Conservation (phyloP, 2,888 invertebrate genomes). For the Hyles lineata region DNA sequence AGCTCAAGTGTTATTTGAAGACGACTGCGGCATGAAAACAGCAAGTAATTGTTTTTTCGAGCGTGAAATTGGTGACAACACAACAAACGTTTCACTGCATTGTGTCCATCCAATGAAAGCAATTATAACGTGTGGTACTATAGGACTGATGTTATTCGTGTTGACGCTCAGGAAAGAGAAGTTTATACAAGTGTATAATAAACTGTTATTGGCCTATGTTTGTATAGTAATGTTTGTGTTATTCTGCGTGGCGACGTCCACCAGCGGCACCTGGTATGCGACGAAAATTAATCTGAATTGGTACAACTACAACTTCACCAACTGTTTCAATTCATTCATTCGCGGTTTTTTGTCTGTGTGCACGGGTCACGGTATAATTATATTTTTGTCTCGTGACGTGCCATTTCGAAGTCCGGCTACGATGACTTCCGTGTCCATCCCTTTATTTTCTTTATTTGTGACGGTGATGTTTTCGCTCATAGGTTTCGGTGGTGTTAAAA, state of each 20-base stretch:
- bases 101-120: conserved; percentile 65
- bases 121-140: conserved; percentile 48
- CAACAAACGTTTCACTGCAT: conserved; percentile 47
- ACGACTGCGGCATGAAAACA: conserved; percentile 73
- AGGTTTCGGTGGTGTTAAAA: conserved; percentile 67
- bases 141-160: conserved; percentile 58
- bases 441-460: conserved; percentile 59
- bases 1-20: conserved; percentile 63
- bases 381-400: conserved; percentile 63
- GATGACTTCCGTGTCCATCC: conserved; percentile 67
- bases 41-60: conserved; percentile 72
- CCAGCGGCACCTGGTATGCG: conserved; percentile 70
- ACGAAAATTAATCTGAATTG: conserved; percentile 54
- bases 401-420: conserved; percentile 74
- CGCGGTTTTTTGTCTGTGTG: conserved; percentile 63
- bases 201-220: conserved; percentile 56
- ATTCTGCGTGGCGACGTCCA: conserved; percentile 65
- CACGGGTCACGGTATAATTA: conserved; percentile 66
- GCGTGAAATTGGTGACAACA: conserved; percentile 65
- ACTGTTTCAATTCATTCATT: conserved; percentile 50
- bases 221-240: conserved; percentile 57
- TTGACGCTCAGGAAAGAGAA: conserved; percentile 65
- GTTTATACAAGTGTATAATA: conserved; percentile 56
- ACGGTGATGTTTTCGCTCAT: conserved; percentile 60
- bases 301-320: conserved; percentile 47